Base-by-base conservation (phyloP, 2,797 vertebrate genomes). In the Phalloptychus januarius region DNA sequence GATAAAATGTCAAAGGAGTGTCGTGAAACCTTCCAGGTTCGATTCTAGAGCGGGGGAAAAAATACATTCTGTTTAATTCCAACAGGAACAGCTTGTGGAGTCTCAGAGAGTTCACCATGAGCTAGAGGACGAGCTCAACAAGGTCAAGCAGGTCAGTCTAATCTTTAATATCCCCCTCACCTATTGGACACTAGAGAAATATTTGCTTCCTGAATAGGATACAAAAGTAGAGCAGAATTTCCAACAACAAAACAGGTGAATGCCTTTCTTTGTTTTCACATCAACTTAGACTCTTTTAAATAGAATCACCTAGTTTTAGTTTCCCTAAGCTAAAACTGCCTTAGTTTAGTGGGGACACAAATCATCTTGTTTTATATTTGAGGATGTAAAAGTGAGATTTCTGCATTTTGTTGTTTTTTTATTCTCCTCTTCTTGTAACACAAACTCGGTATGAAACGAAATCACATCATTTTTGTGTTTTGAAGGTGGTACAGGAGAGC, bases 71-170 rank as follows among this genome's bases (percentile, higher is more conserved):
- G 16, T 5, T 33, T 36, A n/a, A 33, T 20, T 28, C n/a, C 28
- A 76, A 67, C 89, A 99, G 98, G 97, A 97, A 78, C 94, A 96
- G 88, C 91, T 98, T 84, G 83, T 92, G 0, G 93, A 97, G 91
- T 97, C 97, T 46, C 93, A 97, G 90, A 93, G 84, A 71, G 90
- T 95, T 73, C 96, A 96, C 88, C 95, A 92, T 12, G 93, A 96
- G 54, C 90, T 97, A 87, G 91, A 95, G 84, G 96, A 97, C 79
- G 96, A 98, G 84, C 95, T 99, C 18, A 94, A 92, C 83, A 93
- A 71, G 70, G 94, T 96, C 75, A 96, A 95, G 86, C 97, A 97
- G 94, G 98, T 98, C 92, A 87, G 91, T 80, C 46, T 58, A 58
- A 58, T 58, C 28, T 58, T 56, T 28, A 28, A 5, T 58, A 31